A percentile compares a stretch with the other conserved stretches of the same genome.
Evolutionary conservation across 2,113 vertebrate genomes (phyloP).

Genomic region (Papio anubis): DNA sequence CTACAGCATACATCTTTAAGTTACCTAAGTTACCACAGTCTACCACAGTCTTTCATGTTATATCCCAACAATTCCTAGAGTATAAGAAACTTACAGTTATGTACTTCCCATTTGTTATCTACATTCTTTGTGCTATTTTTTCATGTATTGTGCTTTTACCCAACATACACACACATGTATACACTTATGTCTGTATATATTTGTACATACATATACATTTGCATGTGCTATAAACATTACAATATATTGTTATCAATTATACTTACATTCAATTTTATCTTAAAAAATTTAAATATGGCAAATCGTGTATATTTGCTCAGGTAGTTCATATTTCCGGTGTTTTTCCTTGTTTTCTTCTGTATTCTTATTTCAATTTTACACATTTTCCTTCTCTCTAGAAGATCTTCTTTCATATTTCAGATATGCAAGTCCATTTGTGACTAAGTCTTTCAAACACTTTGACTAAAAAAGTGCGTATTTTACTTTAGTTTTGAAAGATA

Average conservation of each 20-base stretch:
- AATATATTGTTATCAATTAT: neutral
- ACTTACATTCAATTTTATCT: neutral
- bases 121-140: neutral
- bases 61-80: neutral
- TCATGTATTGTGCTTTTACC: neutral
- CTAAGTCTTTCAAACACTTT: neutral
- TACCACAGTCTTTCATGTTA: neutral
- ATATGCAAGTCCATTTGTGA: neutral
- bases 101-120: too few relatives aligned
- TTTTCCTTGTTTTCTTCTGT: neutral
- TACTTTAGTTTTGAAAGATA: neutral
- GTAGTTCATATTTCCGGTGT: neutral
- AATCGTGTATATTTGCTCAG: neutral
- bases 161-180: neutral
- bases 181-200: neutral
- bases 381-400: neutral
- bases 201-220: neutral
- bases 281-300: neutral
- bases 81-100: neutral
- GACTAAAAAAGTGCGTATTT: neutral
- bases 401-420: neutral
- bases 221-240: neutral
- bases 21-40: neutral
- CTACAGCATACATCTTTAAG: neutral
- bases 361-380: neutral